Base-by-base conservation (phyloP, 2,888 invertebrate species). In the Fragum fragum region DNA sequence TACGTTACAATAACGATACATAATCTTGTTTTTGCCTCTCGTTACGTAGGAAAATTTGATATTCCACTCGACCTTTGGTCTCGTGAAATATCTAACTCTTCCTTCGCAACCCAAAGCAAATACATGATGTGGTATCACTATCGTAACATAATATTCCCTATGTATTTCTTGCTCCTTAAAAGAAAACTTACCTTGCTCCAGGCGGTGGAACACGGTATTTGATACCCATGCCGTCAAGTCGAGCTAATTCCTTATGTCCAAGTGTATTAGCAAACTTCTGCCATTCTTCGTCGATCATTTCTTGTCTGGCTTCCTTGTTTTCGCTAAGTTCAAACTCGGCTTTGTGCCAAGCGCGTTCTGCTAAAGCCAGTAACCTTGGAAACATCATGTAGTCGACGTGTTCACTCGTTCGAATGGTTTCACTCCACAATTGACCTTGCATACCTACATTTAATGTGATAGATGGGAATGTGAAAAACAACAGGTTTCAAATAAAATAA, bases 331-430 rank as follows among this genome's bases (percentile, higher is more conserved):
- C 91, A 87, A 91, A 92, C 18, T 61, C 76, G 14, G 93, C 92
- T 76, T 90, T 88, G 70, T 93, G 92, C 93, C 93, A 94, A 1
- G 90, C 89, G 29, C 93, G 76, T 82, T 93, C 93, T 5, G 92
- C 93, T 6, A 93, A 78, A 0, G 93, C 92, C 3, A 92, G 75
- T 1, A 92, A 36, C 11, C 92, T 74, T 0, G 92, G 92, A 66
- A 89, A 91, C 18, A 92, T 73, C 91, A 92, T 92, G 70, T 87
- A 88, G 76, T 91, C 89, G 7, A 91, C 73, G 21, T 89, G 86
- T 52, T 90, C 88, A 9, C 83, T 73, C 0, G 78, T 87, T 21
- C 89, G 76, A 0, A 89, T 66, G 9, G 91, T 88, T 75, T 93
- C 93, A 39, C 92, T 90, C 91, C 91, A 93, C n/a, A 93, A 53